These are phyloP conservation scores for Hydrotaea diabolus DNA, from an alignment of 2,888 invertebrate species.

Conservation along the genomic window DNA sequence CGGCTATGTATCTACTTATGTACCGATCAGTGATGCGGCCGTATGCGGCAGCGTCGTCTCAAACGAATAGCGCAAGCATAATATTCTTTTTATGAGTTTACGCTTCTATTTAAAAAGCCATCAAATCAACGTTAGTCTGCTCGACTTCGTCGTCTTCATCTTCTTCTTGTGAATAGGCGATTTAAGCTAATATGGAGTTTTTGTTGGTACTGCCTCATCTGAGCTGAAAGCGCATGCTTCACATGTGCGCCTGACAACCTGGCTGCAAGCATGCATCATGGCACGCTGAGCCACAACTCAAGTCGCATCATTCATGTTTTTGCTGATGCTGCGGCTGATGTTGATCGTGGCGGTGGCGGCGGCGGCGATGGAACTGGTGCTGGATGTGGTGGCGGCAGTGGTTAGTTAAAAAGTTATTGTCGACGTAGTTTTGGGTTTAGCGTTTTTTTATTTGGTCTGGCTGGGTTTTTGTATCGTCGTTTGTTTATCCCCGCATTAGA, in stretches of 20 bases:
- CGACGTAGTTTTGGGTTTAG: slow-evolving; percentile 1
- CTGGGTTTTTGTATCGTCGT: neutral
- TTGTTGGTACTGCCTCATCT: slow-evolving; percentile 5
- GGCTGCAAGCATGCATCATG: slow-evolving; percentile 8
- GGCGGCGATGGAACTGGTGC: slow-evolving; percentile 1
- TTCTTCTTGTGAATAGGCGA: neutral
- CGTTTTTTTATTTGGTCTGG: neutral
- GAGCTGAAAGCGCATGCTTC: slow-evolving; percentile 17
- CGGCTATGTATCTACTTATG: neutral
- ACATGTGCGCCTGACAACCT: neutral
- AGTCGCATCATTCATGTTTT: slow-evolving; percentile 19
- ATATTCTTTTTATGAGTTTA: slow-evolving; percentile 46
- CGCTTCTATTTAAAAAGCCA: slow-evolving; percentile 48
- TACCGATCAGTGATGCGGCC: neutral
- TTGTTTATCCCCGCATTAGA: slow-evolving; percentile 16
- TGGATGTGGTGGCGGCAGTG: neutral
- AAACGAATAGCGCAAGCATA: neutral
- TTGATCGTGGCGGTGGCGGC: slow-evolving; percentile 4
- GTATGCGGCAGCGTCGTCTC: neutral
- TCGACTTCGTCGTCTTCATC: neutral
- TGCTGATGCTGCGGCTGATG: slow-evolving; percentile 15
- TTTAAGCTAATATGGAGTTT: slow-evolving; percentile 35
- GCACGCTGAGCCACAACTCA: slow-evolving; percentile 18
- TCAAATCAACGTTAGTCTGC: slow-evolving; percentile 39
- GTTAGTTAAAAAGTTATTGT: slow-evolving; percentile 22